Evolutionary conservation across 1,140 invertebrate genomes (phyloP).

Genomic region (Drosophila sturtevanti): DNA sequence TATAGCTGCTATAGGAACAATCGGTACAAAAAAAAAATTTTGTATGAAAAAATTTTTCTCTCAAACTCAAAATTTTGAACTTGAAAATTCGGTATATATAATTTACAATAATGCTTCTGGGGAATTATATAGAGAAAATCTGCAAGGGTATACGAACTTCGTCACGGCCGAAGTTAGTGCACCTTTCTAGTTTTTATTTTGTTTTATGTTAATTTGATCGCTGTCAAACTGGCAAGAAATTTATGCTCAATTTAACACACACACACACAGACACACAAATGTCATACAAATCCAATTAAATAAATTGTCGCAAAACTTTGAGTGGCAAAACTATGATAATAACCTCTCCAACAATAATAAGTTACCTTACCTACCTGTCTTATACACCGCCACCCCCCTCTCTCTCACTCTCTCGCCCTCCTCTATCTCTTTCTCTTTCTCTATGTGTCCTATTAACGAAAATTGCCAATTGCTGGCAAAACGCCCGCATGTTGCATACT

Average conservation of each 20-base stretch:
- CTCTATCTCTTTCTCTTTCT: too few species aligned
- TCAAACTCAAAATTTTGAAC: too few species aligned
- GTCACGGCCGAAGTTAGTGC: too few species aligned
- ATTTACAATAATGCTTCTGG: too few species aligned
- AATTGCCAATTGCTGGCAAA: not conserved
- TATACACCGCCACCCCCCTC: too few species aligned
- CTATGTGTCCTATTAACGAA: not conserved
- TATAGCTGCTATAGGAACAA: too few species aligned
- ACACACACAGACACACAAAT: slow-evolving; percentile 22
- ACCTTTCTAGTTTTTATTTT: not conserved
- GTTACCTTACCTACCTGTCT: slow-evolving; percentile 28
- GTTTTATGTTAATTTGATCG: slow-evolving; percentile 6
- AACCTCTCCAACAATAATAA: slow-evolving; percentile 30
- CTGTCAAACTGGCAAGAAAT: slow-evolving; percentile 37
- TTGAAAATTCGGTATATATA: too few species aligned
- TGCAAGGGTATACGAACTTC: too few species aligned
- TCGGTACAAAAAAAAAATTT: too few species aligned
- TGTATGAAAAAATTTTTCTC: too few species aligned
- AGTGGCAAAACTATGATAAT: slow-evolving; percentile 57
- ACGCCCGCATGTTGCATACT: not conserved
- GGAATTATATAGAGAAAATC: too few species aligned
- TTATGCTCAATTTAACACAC: slow-evolving; percentile 58
- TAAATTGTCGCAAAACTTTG: slow-evolving; percentile 56
- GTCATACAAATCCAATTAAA: slow-evolving; percentile 50
- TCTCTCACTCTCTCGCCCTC: too few species aligned